Evolutionary conservation across 1,140 invertebrate genomes (phyloP).

Genomic region (Ceratosolen fusciceps): DNA sequence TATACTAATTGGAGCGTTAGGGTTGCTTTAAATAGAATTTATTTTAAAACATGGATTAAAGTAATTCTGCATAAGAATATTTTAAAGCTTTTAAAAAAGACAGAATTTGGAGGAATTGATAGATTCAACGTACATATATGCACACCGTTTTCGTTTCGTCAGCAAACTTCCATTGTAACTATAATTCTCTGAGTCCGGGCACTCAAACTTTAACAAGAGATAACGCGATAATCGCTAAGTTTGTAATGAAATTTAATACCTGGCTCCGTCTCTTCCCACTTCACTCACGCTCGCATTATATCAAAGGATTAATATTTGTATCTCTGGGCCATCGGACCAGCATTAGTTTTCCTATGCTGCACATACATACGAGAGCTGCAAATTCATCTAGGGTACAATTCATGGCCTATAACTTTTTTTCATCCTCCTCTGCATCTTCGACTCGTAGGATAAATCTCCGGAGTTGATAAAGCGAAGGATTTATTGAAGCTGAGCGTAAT

Average conservation of each 20-base stretch:
- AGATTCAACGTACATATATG: conserved; percentile 35
- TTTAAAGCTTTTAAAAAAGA: neutral
- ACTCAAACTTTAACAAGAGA: conserved; percentile 43
- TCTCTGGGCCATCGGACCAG: conserved; percentile 12
- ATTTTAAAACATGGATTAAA: no score
- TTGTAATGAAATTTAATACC: conserved; percentile 50
- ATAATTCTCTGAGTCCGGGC: conserved; percentile 33
- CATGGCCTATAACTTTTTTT: neutral
- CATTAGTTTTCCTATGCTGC: conserved; percentile 33
- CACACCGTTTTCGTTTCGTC: neutral
- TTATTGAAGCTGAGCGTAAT: conserved; percentile 45
- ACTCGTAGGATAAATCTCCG: conserved; percentile 22
- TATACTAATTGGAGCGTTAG: no score
- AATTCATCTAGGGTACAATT: neutral
- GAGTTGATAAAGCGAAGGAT: conserved; percentile 42
- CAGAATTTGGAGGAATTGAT: conserved; percentile 9
- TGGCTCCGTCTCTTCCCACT: neutral
- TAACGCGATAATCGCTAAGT: conserved; percentile 51
- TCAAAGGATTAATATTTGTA: conserved; percentile 40
- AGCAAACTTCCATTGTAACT: conserved; percentile 37
- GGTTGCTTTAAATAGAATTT: no score
- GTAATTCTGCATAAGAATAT: no score
- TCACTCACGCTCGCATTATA: conserved; percentile 1
- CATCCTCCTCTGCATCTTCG: neutral
- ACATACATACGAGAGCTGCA: neutral